These are phyloP conservation scores for Gibbula magus DNA, from an alignment of 2,888 invertebrate species.

Conservation along the genomic window DNA sequence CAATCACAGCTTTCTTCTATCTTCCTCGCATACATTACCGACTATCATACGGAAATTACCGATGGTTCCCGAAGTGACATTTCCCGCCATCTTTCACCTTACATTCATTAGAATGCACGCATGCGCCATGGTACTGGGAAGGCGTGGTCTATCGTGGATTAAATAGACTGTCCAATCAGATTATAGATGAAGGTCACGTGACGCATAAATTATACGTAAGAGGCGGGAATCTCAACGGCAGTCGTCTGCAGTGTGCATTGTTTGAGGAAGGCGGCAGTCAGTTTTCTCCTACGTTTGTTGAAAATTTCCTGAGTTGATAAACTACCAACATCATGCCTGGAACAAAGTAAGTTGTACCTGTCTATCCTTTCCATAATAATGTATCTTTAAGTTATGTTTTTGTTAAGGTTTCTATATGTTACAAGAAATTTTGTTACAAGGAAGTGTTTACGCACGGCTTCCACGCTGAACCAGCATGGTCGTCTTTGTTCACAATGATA, in stretches of 20 bases:
- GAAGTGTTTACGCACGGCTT: constrained; percentile 11
- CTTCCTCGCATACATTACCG: neutral
- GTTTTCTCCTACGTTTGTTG: constrained; percentile 23
- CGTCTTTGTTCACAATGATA: neutral
- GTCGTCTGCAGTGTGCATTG: constrained; percentile 54
- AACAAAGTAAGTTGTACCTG: constrained; percentile 61
- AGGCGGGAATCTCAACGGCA: constrained; percentile 63
- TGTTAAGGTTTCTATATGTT: neutral
- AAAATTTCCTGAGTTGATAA: constrained; percentile 26
- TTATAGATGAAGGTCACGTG: constrained; percentile 34
- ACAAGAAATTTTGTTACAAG: neutral
- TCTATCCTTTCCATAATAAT: neutral
- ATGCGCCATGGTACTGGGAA: constrained; percentile 18
- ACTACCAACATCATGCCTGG: constrained; percentile 61
- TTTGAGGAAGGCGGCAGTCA: constrained; percentile 32
- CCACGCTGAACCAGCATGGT: constrained; percentile 13
- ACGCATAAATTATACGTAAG: constrained; percentile 38
- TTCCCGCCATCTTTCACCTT: neutral
- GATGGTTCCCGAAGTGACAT: neutral
- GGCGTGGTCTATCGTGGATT: neutral
- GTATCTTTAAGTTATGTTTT: neutral
- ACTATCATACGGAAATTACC: neutral
- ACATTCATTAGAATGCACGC: constrained; percentile 19
- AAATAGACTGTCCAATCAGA: constrained; percentile 33
- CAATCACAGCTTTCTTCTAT: neutral